Evolutionary conservation across 1,140 invertebrate genomes (phyloP), one percentile per base, ranked within the genome.

Genomic region (Parapsyche elsis): DNA sequence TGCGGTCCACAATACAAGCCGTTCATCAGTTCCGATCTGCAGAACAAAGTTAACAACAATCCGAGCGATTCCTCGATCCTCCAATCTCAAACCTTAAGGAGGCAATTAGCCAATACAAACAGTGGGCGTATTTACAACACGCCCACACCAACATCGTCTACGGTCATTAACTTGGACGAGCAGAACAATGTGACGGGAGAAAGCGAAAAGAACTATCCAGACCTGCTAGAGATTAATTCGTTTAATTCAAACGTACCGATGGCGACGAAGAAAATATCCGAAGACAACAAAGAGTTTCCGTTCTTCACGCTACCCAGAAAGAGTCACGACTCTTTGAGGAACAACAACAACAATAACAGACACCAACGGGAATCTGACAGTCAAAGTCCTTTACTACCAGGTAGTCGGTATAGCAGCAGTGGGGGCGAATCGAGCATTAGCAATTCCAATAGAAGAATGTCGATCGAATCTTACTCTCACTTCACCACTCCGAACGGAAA

Each of bases 191-290:
- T 91, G 38, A 89, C 87, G 85, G 85, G 86, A 70, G 89, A 92
- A 85, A 89, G 90, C 84, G 91, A 92, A 81, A 90, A 90, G 81
- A 91, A 91, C 85, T 93, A 92, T 80, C 93, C 93, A 0, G 93
- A 94, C 84, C 88, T 93, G 12, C 88, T 94, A 83, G 92, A 92
- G 86, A 90, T 91, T 84, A 91, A 90, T 83, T 90, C 90, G 79
- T 87, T 91, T 53, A 87, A 87, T 78, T 84, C 85, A 0, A 86
- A 87, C 83, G 80, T 30, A 84, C 86, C 9, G 86, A 86, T 10
- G 85, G 83, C 49, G 76, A 84, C 85, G 79, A 84, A 84, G 16
- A 85, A 84, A 70, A 88, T 90, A 84, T 81, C 85, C 86, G 86
- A 77, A 1, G 67, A 80, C n/a, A 71, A 57, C 12, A 80, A 81